Base-by-base conservation (phyloP, 1,140 invertebrate species). In the Chymomyza costata region DNA sequence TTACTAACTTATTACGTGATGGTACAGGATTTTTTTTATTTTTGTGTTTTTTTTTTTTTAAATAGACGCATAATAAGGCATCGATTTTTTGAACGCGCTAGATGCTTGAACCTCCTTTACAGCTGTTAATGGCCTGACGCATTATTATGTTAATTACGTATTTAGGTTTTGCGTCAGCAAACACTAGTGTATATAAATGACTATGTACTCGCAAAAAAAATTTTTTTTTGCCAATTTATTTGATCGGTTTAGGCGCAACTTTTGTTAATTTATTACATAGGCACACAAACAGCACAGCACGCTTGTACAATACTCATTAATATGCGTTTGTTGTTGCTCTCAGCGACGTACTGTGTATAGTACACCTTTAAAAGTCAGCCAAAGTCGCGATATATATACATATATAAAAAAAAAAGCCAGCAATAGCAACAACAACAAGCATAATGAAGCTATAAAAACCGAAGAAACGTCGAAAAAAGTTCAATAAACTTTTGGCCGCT, bases 401-500 rank as follows among this genome's bases (percentile, higher is more conserved):
- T 25, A 25, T 8, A 34, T 34, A 34, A 34, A 34, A 6, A 34
- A 6, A n/a, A n/a, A n/a, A n/a, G n/a, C n/a, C n/a, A n/a, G n/a
- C n/a, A n/a, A n/a, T n/a, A 28, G 25, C 25, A 10, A 28, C 25
- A 28, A 28, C 25, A 28, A 34, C 8, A 21, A 18, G 15, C 49
- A 70, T 70, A 65, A 70, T 65, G 61, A 74, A 76, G 70, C 65
- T 60, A 74, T 69, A 65, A 76, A 69, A 56, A 62, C 32, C 50
- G 59, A 56, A 47, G 65, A 73, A 80, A 61, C 52, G 59, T 60
- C 50, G 64, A 54, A 67, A 67, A 78, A 67, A 67, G 73, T 78
- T 78, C 68, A 78, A 80, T 80, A 67, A 78, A 78, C 73, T 68
- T 71, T 55, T 73, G 68, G 69, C 48, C 43, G 60, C 53, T 63